Evolutionary conservation across 2,113 vertebrate species (phyloP), one percentile per base, ranked within the genome.

Genomic region (Emydura subglobosa): DNA sequence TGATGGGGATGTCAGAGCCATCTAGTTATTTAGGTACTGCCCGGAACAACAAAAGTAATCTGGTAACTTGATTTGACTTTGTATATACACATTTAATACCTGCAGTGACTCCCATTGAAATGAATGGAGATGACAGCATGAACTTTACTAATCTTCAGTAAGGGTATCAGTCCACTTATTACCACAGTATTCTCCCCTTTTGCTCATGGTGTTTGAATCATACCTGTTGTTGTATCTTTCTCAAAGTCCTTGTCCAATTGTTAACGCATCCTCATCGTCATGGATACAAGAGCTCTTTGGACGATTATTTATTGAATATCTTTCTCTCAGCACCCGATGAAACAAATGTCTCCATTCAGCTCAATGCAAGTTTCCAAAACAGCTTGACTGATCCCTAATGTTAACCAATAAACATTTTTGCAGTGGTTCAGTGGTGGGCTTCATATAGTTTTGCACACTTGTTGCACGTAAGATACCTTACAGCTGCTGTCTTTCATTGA

Each of bases 361-460:
- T 91, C 82, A 85, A 50, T 83, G 6, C 0, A 72, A 90, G 88
- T 83, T 87, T 94, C 90, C 87, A 80, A 12, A 83, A 94, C 78
- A 22, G 0, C 83, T 83, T 0, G 72, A 1, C 95, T 90, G 1
- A 1, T 61, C 0, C 1, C 96, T 96, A 31, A 29, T 51, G 79
- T 80, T 21, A 96, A 94, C 83, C 91, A 88, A 42, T 34, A 78
- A 87, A 85, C 90, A 96, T 96, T 96, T 97, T 94, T 96, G 90
- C 76, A 1, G 0, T 90, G 91, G 55, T 51, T 91, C 12, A 78
- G 59, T 74, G 76, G 83, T 47, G 4, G 79, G 88, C 94, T 96
- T 97, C 97, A 94, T 97, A 94, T 95, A 96, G 94, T 76, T 95
- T 94, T 92, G 90, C 85, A 93, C 95, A 93, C 91, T 94, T 96